These are phyloP conservation scores for Caenorhabditis japonica DNA, from an alignment of 2,888 invertebrate genomes.

Conservation along the genomic window DNA sequence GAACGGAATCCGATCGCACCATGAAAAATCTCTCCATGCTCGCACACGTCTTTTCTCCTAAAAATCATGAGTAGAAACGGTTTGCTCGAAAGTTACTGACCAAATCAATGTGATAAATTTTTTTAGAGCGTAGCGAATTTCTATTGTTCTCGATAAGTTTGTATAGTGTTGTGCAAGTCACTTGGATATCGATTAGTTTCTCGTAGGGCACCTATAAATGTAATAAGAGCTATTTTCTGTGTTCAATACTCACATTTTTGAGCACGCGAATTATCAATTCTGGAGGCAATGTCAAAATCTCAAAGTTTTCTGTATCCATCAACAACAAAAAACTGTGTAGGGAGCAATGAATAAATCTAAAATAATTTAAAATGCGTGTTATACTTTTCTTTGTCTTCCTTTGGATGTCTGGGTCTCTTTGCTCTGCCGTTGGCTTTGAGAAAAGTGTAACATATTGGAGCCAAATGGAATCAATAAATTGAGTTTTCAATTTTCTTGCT, in stretches of 20 bases:
- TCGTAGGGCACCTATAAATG: conserved; percentile 3
- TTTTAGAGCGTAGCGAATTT: conserved; percentile 17
- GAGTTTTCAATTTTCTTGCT: too few species aligned
- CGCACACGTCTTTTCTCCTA: conserved; percentile 41
- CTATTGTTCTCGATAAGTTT: conserved; percentile 22
- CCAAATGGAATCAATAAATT: background rate
- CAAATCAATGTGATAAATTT: conserved; percentile 46
- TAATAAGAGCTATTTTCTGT: background rate
- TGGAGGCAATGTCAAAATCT: conserved; percentile 9
- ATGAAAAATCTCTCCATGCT: conserved; percentile 42
- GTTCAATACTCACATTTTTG: conserved; percentile 18
- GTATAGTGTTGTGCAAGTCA: conserved; percentile 26
- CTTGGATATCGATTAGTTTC: background rate
- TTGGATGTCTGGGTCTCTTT: background rate
- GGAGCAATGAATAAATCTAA: too few species aligned
- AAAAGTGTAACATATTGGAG: conserved; percentile 2
- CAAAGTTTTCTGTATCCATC: conserved; percentile 19
- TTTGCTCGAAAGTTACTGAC: too few species aligned
- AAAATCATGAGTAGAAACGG: too few species aligned
- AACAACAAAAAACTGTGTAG: too few species aligned
- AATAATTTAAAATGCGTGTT: too few species aligned
- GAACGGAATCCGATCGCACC: conserved; percentile 49
- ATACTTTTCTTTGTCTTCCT: background rate
- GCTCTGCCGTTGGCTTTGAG: background rate
- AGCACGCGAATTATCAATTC: conserved; percentile 19